Conservation (phyloP, 2,113 vertebrate species). For the Hippocampus barbouri region DNA sequence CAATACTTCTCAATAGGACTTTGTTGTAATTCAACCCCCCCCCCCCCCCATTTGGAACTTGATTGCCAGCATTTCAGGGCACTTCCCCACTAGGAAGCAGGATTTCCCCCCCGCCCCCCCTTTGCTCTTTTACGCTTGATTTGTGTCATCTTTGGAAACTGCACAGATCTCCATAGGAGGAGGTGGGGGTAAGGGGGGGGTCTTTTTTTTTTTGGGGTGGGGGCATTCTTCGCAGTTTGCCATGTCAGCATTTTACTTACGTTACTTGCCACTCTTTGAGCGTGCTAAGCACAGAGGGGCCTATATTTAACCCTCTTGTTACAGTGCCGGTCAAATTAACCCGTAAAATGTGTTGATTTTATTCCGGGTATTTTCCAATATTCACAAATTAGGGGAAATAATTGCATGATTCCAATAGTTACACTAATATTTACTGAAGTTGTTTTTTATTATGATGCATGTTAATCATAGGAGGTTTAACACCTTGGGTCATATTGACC, state of each 20-base stretch:
- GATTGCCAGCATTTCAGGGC: not conserved
- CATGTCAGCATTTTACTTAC: constrained; percentile 24
- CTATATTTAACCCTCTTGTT: not conserved
- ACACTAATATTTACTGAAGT: too few species aligned
- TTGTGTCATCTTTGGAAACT: constrained; percentile 23
- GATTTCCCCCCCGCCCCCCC: constrained; percentile 66
- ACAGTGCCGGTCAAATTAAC: not conserved
- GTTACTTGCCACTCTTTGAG: not conserved
- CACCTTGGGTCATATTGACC: too few species aligned
- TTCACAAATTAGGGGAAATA: not conserved
- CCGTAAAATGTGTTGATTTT: not conserved
- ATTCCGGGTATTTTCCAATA: not conserved
- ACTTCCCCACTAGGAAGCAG: constrained; percentile 53
- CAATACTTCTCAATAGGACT: not conserved
- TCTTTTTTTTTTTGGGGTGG: too few species aligned
- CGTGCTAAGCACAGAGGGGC: not conserved
- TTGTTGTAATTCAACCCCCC: not conserved
- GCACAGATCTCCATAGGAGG: constrained; percentile 11
- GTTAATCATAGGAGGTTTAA: too few species aligned
- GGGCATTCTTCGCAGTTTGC: constrained; percentile 4
- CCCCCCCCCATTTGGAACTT: not conserved
- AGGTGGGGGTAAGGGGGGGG: not conserved
- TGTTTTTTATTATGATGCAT: too few species aligned
- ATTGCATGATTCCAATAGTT: too few species aligned
- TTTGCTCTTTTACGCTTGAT: constrained; percentile 37